Conservation (phyloP, 2,888 invertebrate genomes). For the Polydrusus cervinus region DNA sequence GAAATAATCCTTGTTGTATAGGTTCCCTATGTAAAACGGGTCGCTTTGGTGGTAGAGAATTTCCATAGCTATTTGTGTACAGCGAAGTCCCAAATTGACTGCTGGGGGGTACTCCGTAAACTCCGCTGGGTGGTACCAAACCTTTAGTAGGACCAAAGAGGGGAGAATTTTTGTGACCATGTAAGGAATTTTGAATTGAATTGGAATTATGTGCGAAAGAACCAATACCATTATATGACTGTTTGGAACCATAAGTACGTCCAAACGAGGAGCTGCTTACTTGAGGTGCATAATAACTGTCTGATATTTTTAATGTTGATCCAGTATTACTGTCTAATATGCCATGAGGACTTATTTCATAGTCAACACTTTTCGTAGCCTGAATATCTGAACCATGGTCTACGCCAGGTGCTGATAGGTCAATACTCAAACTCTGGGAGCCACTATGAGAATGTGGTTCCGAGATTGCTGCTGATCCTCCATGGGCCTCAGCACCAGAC, state of each 20-base stretch:
- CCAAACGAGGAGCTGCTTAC: conserved; percentile 65
- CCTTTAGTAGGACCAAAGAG: conserved; percentile 67
- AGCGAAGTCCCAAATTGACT: conserved; percentile 71
- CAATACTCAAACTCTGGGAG: conserved; percentile 37
- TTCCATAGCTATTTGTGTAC: conserved; percentile 60
- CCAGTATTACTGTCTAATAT: conserved; percentile 46
- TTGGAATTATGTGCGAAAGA: conserved; percentile 44
- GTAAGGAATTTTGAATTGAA: conserved; percentile 39
- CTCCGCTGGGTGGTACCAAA: conserved; percentile 76
- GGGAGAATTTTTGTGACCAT: conserved; percentile 57
- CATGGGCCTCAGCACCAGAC: conserved; percentile 64
- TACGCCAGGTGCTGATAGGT: conserved; percentile 53
- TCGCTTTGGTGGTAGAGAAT: conserved; percentile 71
- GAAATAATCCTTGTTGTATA: conserved; percentile 81
- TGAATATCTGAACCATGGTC: conserved; percentile 61
- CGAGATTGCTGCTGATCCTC: conserved; percentile 19
- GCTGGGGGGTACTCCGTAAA: conserved; percentile 77
- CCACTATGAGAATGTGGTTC: conserved; percentile 32
- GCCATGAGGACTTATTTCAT: conserved; percentile 66
- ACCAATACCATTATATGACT: conserved; percentile 69
- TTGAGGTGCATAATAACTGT: conserved; percentile 66
- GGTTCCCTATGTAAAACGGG: conserved; percentile 85
- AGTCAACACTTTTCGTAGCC: conserved; percentile 71
- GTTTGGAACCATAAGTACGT: conserved; percentile 67
- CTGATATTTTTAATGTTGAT: conserved; percentile 49